Evolutionary conservation across 2,888 invertebrate species (phyloP), one percentile per base, ranked within the genome.

Genomic region (Cataglyphis albicans): DNA sequence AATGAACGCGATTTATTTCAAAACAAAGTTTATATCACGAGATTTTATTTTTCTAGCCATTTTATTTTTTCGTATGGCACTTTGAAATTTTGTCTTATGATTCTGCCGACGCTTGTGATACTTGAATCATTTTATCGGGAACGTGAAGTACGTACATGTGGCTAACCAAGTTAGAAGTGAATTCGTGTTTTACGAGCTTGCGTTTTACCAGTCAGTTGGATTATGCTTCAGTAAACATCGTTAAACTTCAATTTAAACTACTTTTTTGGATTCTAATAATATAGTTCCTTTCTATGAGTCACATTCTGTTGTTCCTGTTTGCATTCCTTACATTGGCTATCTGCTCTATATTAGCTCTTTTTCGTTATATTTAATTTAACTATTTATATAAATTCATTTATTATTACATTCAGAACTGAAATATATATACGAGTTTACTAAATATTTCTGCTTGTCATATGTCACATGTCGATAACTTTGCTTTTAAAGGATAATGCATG

Each of bases 141-240:
- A 21, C 64, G 25, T n/a, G 38, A 38, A 65, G 64, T 64, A 38
- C 35, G 32, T 10, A 35, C 12, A 38, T 21, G 15, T 10, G 29
- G 2, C 41, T 65, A 65, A 65, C 21, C 41, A 6, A 65, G 38
- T 64, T 64, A 38, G 38, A 65, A 21, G 38, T 21, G 41, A 65
- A 21, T 41, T 65, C 38, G 7, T 38, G 41, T 65, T 65, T 65
- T 38, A 41, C 38, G 21, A 21, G 5, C 38, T 32, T 3, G 29
- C 61, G 38, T 65, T 65, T 65, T 21, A 65, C 64, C n/a, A 21
- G 21, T 21, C 29, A 41, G 64, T 41, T 32, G 38, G 21, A 35
- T 15, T 38, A 65, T 12, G 38, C 12, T 41, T 12, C 64, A 12
- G 38, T 41, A 15, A 65, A 65, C 64, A 65, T 38, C 21, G 38